Evolutionary conservation across 2,888 invertebrate genomes (phyloP), one percentile per base, ranked within the genome.

Genomic region (Acanthopleura granulata): DNA sequence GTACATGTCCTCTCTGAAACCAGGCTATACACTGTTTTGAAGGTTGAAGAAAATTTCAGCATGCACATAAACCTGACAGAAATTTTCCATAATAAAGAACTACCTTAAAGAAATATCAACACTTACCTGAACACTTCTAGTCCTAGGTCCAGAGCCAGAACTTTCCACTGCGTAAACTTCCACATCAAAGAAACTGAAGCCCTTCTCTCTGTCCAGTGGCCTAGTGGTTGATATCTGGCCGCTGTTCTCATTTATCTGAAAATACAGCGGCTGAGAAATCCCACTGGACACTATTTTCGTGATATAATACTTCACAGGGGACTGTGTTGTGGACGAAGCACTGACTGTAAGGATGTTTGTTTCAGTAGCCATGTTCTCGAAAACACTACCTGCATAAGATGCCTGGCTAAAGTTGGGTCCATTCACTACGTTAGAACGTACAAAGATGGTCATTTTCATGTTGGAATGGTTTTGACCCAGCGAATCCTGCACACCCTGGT

Each of bases 331-430:
- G 12, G 84, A 80, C 14, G 76, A 74, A 11, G 89, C 86, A 49
- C 80, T 93, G 84, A 97, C 94, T 84, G 94, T 94, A 84, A 96
- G 91, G 82, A 98, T 94, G 85, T 95, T 95, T 18, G 95, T 95
- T 74, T 97, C 97, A 73, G 94, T 93, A 0, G 95, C 94, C 90
- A 96, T 96, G 91, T 97, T 97, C 91, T 98, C 98, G 86, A 94
- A 94, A 62, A 98, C 95, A 80, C 94, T 94, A 74, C 96, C 96
- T 78, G 93, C 93, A 84, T 94, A 94, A 0, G 82, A 73, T 12
- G 75, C 16, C 16, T 73, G 61, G 9, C 75, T 61, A 77, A 87
- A 87, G 12, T 72, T 74, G 0, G 86, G 87, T 0, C 86, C 86
- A 72, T 62, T 72, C 40, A 49, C 49, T 22, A 30, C 25, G 30